These are phyloP conservation scores for Oxytorus armatus DNA, from an alignment of 2,888 invertebrate genomes.

Conservation along the genomic window DNA sequence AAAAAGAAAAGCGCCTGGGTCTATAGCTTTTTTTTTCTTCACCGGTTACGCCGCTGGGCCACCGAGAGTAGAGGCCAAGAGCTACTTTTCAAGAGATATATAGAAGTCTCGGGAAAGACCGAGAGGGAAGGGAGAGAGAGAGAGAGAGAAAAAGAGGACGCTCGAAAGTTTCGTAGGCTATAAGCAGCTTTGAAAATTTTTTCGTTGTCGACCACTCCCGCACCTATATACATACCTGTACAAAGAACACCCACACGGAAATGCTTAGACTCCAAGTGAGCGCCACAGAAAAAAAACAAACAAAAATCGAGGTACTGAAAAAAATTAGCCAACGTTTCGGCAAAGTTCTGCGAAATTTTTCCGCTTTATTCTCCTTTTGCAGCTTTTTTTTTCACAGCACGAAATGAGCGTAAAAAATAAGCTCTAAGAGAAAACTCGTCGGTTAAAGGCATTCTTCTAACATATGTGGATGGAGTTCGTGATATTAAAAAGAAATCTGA, in stretches of 20 bases:
- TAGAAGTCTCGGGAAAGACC: slow-evolving; percentile 24
- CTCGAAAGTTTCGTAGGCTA: slow-evolving; percentile 36
- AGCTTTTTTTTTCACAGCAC: not conserved
- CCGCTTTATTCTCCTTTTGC: not conserved
- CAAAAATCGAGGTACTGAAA: no score
- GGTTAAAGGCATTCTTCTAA: not conserved
- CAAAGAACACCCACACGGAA: slow-evolving; percentile 5
- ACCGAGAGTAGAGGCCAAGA: slow-evolving; percentile 36
- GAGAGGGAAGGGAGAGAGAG: slow-evolving; percentile 24
- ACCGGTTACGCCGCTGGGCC: slow-evolving; percentile 15
- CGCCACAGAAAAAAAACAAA: slow-evolving; percentile 24
- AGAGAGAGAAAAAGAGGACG: slow-evolving; percentile 15
- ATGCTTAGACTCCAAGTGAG: not conserved
- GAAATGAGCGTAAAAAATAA: slow-evolving; percentile 15
- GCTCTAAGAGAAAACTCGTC: not conserved
- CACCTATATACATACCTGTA: not conserved
- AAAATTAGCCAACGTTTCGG: slow-evolving; percentile 22
- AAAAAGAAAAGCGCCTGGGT: slow-evolving; percentile 41
- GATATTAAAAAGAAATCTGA: not conserved
- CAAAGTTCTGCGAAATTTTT: slow-evolving; percentile 39
- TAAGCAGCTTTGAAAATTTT: slow-evolving; percentile 52
- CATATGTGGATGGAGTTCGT: not conserved
- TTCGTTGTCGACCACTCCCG: not conserved
- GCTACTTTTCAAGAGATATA: slow-evolving; percentile 59
- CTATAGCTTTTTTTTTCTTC: slow-evolving; percentile 60